phyloP scores from a whole-genome alignment of 2,888 invertebrate genomes.

The Lymantria monacha region DNA sequence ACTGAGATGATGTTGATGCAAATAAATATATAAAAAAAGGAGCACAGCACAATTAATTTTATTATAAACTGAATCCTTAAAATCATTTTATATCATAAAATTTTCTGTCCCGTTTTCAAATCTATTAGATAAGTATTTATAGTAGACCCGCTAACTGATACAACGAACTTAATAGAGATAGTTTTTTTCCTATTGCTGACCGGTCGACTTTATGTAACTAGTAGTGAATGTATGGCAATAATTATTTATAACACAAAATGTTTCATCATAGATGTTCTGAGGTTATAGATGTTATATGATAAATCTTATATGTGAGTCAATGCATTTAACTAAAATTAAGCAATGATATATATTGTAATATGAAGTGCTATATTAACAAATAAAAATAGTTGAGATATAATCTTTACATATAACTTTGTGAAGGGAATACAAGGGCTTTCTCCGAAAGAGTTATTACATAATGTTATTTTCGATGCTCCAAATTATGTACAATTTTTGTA shows the following conservation, averaged over 20 bases:
- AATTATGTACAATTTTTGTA: no score
- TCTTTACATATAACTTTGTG: no score
- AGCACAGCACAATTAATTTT: no score
- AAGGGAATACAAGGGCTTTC: no score
- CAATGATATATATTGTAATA: neutral
- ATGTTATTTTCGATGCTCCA: no score
- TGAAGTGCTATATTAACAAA: neutral
- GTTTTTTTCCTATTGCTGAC: neutral
- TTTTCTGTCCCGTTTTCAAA: neutral
- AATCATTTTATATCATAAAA: neutral
- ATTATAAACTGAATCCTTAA: no score
- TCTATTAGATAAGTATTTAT: conserved; percentile 5
- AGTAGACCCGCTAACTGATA: neutral
- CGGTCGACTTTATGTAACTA: conserved; percentile 9
- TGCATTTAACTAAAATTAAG: neutral
- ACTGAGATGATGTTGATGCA: no score
- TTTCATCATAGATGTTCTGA: conserved; percentile 4
- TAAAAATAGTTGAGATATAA: neutral
- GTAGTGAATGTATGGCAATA: conserved; percentile 16
- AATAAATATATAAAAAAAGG: no score
- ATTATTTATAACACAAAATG: conserved; percentile 6
- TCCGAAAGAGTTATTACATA: no score
- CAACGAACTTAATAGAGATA: conserved; percentile 1
- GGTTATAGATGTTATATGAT: conserved; percentile 1
- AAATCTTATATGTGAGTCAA: neutral